Percentiles rank a stretch among this genome's conserved stretches.
Evolutionary conservation across 2,113 vertebrate species (phyloP).

Genomic region (Stigmatopora nigra): DNA sequence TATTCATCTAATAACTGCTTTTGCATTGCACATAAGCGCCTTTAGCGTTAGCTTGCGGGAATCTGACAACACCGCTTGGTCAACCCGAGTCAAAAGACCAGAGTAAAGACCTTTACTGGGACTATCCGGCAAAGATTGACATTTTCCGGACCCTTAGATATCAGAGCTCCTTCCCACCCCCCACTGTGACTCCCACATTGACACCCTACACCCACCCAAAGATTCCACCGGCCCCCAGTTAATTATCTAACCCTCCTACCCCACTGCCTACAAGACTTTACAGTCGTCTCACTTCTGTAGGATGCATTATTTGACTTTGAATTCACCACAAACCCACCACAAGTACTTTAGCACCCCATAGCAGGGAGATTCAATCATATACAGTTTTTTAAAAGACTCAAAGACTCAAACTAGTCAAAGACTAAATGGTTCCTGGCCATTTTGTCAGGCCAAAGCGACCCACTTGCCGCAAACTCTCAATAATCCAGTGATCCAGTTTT

Average conservation of each 20-base stretch:
- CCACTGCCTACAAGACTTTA: neutral
- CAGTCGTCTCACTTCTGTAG: no score
- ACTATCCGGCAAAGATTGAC: neutral
- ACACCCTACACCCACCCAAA: constrained; percentile 14
- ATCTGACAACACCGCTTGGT: no score
- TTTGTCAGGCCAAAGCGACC: constrained; percentile 14
- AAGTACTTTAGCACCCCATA: neutral
- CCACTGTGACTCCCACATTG: neutral
- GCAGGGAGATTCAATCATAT: neutral
- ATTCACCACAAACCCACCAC: neutral
- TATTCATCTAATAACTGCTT: constrained; percentile 11
- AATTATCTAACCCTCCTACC: neutral
- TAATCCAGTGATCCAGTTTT: no score
- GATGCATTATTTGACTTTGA: no score
- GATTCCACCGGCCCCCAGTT: constrained; percentile 6
- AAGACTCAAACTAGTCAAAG: neutral
- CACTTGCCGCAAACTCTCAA: constrained; percentile 4
- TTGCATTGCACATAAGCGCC: neutral
- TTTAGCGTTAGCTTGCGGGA: neutral
- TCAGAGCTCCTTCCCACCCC: neutral
- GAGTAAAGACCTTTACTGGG: neutral
- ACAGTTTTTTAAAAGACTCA: neutral
- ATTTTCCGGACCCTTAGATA: neutral
- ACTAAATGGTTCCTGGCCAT: neutral
- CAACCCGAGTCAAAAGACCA: neutral